phyloP scores from a whole-genome alignment of 1,140 invertebrate genomes.

The Anastrepha ludens region DNA sequence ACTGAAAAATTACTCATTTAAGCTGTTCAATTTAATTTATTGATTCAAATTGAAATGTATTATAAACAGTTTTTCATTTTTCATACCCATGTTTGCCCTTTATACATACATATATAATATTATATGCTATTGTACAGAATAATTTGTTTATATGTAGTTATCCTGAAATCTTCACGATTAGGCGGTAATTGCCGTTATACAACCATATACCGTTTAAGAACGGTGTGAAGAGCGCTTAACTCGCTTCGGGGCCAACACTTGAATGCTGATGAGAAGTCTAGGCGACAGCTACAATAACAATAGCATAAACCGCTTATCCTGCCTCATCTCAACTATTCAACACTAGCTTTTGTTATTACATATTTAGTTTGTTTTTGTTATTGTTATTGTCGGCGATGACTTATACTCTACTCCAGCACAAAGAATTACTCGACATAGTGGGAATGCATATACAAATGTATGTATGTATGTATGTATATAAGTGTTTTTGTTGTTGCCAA shows the following conservation, averaged over 20 bases:
- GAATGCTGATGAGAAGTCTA: not conserved
- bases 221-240: conserved; percentile 36
- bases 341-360: conserved; percentile 7
- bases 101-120: no score
- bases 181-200: not conserved
- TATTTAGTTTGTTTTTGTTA: not conserved
- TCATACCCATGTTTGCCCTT: no score
- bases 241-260: conserved; percentile 17
- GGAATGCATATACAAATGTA: not conserved
- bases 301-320: not conserved
- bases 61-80: no score
- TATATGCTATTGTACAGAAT: not conserved
- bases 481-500: conserved; percentile 5
- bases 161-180: not conserved
- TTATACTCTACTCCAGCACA: not conserved
- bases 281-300: not conserved
- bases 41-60: no score
- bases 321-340: conserved; percentile 29
- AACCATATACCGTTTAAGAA: not conserved
- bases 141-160: conserved; percentile 27
- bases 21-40: no score
- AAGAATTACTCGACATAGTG: not conserved
- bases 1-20: no score
- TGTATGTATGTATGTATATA: not conserved
- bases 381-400: not conserved